Conservation (phyloP, 2,113 vertebrate species). For the Clinocottus analis region DNA sequence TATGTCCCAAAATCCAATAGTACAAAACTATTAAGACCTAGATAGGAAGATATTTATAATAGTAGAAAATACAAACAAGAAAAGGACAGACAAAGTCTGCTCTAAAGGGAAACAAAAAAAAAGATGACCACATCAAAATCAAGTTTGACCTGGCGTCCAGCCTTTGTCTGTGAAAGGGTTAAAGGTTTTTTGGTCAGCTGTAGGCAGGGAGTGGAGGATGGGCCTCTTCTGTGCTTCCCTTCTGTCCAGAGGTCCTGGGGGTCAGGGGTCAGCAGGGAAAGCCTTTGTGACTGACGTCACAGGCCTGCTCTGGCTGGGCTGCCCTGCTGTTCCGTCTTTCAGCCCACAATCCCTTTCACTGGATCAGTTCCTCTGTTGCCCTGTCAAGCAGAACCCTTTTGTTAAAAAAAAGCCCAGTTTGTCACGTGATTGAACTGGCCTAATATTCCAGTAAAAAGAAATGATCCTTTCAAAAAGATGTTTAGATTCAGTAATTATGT, state of each 20-base stretch:
- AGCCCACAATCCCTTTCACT: constrained; percentile 67
- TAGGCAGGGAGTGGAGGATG: constrained; percentile 74
- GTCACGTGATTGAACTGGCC: constrained; percentile 51
- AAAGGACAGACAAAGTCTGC: not conserved
- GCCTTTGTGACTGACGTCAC: constrained; percentile 83
- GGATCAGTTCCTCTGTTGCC: constrained; percentile 60
- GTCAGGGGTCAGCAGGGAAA: constrained; percentile 79
- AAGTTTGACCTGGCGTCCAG: constrained; percentile 53
- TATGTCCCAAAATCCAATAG: not conserved
- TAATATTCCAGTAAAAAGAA: constrained; percentile 26
- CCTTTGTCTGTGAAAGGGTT: constrained; percentile 71
- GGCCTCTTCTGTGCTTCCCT: constrained; percentile 68
- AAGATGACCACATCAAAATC: constrained; percentile 35
- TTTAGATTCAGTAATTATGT: constrained; percentile 24
- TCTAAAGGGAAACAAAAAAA: not conserved
- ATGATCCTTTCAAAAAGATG: constrained; percentile 13
- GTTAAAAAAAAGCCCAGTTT: constrained; percentile 50
- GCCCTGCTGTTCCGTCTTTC: constrained; percentile 69
- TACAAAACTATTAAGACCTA: not conserved
- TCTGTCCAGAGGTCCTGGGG: constrained; percentile 79
- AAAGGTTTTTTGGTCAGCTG: constrained; percentile 78
- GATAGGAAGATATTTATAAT: not conserved
- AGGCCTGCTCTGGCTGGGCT: constrained; percentile 57
- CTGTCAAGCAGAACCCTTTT: constrained; percentile 67
- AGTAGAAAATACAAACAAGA: not conserved